Conservation (phyloP, 92 coral and sea anemone genomes). For the Chrysogorgia sp. region DNA sequence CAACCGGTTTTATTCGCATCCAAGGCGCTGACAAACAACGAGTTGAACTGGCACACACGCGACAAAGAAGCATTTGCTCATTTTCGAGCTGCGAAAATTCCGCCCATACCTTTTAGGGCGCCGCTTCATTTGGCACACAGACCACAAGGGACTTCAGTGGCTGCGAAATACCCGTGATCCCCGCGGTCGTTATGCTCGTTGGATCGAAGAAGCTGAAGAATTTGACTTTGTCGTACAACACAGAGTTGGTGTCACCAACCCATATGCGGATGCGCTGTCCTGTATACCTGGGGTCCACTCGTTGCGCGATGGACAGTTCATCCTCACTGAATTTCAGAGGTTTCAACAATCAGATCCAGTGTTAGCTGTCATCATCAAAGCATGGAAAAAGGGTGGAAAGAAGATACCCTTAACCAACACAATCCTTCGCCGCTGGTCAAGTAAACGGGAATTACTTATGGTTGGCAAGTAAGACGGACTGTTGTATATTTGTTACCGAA, state of each 20-base stretch:
- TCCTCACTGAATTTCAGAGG: slow-evolving; percentile 34
- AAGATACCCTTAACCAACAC: slow-evolving; percentile 17
- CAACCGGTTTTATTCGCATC: slow-evolving; percentile 54
- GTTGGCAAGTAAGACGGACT: slow-evolving; percentile 9
- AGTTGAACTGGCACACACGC: no score
- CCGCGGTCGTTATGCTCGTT: slow-evolving; percentile 60
- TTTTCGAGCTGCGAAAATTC: slow-evolving; percentile 44
- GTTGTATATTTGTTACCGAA: slow-evolving; percentile 24
- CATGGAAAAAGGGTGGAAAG: neutral
- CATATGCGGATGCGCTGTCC: slow-evolving; percentile 60
- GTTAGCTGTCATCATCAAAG: slow-evolving; percentile 9
- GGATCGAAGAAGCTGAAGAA: slow-evolving; percentile 56
- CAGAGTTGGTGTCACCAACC: slow-evolving; percentile 51
- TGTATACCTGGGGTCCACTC: slow-evolving; percentile 38
- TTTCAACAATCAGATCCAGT: slow-evolving; percentile 52
- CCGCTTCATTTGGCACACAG: no score
- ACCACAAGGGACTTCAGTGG: no score
- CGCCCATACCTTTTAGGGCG: slow-evolving; percentile 50
- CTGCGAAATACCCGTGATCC: slow-evolving; percentile 54
- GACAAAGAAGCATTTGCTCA: slow-evolving; percentile 57
- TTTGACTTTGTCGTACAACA: slow-evolving; percentile 40
- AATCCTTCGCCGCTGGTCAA: slow-evolving; percentile 18
- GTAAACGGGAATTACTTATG: slow-evolving; percentile 8
- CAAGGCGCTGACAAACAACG: no score
- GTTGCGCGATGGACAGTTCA: slow-evolving; percentile 10